A percentile compares a stretch with the other conserved stretches of the same genome.
Conservation (phyloP, 2,888 invertebrate species). For the Plagodis pulveraria region DNA sequence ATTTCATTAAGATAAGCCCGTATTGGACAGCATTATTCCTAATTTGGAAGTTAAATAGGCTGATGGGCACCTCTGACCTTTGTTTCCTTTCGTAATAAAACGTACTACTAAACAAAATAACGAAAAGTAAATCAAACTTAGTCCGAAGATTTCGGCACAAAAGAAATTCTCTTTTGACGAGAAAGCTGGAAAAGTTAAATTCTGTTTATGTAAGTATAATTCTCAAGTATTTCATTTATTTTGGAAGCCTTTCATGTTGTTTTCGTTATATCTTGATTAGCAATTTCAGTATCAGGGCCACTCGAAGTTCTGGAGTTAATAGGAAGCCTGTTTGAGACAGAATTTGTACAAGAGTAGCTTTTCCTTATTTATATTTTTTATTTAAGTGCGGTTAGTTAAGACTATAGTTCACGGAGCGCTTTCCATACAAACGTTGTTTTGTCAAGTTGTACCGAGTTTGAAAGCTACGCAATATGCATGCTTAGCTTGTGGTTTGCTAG, state of each 20-base stretch:
- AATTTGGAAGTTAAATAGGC: too few species aligned
- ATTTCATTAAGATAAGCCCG: too few species aligned
- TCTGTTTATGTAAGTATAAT: conserved; percentile 37
- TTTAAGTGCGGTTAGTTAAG: too few species aligned
- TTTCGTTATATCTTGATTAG: conserved; percentile 24
- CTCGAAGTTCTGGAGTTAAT: conserved; percentile 14
- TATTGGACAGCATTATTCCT: too few species aligned
- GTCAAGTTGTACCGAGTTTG: too few species aligned
- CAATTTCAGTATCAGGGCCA: conserved; percentile 15
- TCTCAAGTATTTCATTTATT: conserved; percentile 33
- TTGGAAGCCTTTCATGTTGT: conserved; percentile 32
- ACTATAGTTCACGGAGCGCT: too few species aligned
- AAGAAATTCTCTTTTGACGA: conserved; percentile 36
- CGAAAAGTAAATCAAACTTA: conserved; percentile 56
- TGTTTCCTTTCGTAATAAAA: conserved; percentile 34
- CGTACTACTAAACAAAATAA: conserved; percentile 42
- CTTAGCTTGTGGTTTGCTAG: too few species aligned
- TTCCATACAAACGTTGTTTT: too few species aligned
- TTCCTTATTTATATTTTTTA: too few species aligned
- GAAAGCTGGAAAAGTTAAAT: conserved; percentile 37
- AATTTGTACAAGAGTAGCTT: background rate
- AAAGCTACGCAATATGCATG: too few species aligned
- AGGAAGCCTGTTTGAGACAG: conserved; percentile 1
- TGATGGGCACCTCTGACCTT: conserved; percentile 10
- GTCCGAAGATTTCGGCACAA: conserved; percentile 43